A percentile compares a stretch with the other conserved stretches of the same genome.
Conservation (phyloP, 2,797 vertebrate species). For the Acipenser ruthenus region DNA sequence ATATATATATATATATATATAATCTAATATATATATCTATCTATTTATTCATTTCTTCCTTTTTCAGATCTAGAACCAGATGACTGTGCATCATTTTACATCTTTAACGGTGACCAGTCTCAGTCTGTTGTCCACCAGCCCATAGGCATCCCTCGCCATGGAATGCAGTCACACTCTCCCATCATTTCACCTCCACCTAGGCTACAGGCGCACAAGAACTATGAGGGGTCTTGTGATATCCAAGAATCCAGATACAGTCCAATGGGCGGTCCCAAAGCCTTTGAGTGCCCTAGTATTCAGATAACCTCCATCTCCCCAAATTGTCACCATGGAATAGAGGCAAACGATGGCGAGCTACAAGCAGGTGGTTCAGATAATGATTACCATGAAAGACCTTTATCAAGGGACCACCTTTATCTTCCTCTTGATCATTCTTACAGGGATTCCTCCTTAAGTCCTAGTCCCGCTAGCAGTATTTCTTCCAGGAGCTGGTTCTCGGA, state of each 20-base stretch:
- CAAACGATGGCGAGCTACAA: conserved; percentile 69
- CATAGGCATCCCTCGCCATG: conserved; percentile 78
- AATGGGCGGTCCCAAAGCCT: conserved; percentile 78
- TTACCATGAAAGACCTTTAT: conserved; percentile 80
- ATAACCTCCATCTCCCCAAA: conserved; percentile 98
- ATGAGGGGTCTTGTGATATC: conserved; percentile 64
- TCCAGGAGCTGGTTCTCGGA: conserved; percentile 98
- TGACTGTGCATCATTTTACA: conserved; percentile 91
- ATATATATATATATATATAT: no score
- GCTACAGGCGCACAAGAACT: conserved; percentile 70
- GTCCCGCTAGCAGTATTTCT: conserved; percentile 94
- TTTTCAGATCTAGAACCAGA: conserved; percentile 82
- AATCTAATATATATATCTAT: conserved; percentile 11
- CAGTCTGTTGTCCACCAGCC: conserved; percentile 76
- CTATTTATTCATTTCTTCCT: conserved; percentile 19
- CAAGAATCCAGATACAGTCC: conserved; percentile 75
- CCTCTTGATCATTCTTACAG: conserved; percentile 90
- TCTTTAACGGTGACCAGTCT: conserved; percentile 86
- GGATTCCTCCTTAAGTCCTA: conserved; percentile 90
- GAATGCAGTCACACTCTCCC: conserved; percentile 75
- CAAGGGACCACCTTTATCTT: conserved; percentile 92
- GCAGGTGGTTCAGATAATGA: conserved; percentile 81
- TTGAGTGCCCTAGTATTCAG: conserved; percentile 97
- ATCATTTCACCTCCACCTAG: conserved; percentile 70
- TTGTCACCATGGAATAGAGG: conserved; percentile 91